These are phyloP conservation scores for Stegophylla sp. DNA, from an alignment of 2,888 invertebrate species.

Conservation along the genomic window DNA sequence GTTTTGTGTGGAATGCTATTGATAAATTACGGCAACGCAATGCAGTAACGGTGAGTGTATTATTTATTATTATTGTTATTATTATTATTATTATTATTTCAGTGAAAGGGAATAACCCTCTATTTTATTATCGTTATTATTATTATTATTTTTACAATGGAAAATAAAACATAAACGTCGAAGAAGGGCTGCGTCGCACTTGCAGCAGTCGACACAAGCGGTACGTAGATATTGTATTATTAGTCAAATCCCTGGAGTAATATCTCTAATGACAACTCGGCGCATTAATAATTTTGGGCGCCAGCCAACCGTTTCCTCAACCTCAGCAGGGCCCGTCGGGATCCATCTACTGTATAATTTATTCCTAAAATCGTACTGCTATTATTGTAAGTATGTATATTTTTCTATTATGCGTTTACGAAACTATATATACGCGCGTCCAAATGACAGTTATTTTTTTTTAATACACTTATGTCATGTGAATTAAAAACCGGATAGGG, in stretches of 20 bases:
- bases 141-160: slow-evolving; percentile 2
- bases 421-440: not conserved
- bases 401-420: too few relatives aligned
- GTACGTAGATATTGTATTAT: slow-evolving; percentile 27
- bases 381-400: not conserved
- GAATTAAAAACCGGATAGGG: not conserved
- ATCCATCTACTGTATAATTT: slow-evolving; percentile 38
- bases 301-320: slow-evolving; percentile 42
- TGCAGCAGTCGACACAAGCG: not conserved
- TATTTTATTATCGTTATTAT: too few relatives aligned
- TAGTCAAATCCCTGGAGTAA: slow-evolving; percentile 40
- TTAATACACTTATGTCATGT: not conserved
- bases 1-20: slow-evolving; percentile 14
- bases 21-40: slow-evolving; percentile 39
- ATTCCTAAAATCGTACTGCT: slow-evolving; percentile 7
- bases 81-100: not conserved
- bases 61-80: not conserved
- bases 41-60: slow-evolving; percentile 1
- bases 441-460: not conserved
- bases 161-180: slow-evolving; percentile 36
- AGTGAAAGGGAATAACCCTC: slow-evolving; percentile 21
- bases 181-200: not conserved
- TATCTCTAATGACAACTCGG: slow-evolving; percentile 44
- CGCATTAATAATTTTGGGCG: slow-evolving; percentile 27
- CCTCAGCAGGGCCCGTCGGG: not conserved